These are phyloP conservation scores for Melanargia galathea DNA, from an alignment of 2,888 invertebrate species.

Conservation along the genomic window DNA sequence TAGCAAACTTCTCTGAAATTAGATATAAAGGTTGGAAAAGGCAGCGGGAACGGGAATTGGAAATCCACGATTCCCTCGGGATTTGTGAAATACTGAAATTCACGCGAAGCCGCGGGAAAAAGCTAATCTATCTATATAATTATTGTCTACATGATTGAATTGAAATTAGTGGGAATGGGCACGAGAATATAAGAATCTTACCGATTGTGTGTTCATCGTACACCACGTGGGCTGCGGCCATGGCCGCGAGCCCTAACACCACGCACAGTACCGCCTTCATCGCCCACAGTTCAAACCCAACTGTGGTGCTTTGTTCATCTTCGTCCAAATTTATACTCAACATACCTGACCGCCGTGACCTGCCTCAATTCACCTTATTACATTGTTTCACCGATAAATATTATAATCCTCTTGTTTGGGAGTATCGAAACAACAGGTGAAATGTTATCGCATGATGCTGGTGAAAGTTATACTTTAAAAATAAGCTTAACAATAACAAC, in stretches of 20 bases:
- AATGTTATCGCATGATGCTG: slow-evolving; percentile 28
- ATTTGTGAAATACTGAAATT: too few species aligned
- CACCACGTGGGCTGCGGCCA: slow-evolving; percentile 41
- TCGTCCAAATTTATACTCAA: slow-evolving; percentile 37
- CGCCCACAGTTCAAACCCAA: slow-evolving; percentile 18
- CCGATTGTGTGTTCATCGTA: slow-evolving; percentile 36
- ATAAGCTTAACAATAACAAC: slow-evolving; percentile 8
- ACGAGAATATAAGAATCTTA: too few species aligned
- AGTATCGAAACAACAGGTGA: slow-evolving; percentile 25
- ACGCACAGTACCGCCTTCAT: slow-evolving; percentile 42
- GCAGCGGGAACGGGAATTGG: too few species aligned
- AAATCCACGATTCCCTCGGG: too few species aligned
- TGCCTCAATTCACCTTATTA: slow-evolving; percentile 13
- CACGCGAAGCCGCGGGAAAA: too few species aligned
- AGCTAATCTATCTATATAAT: too few species aligned
- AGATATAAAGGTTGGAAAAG: too few species aligned
- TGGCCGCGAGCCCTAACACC: slow-evolving; percentile 41
- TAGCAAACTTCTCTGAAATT: too few species aligned
- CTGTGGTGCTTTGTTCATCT: neutral
- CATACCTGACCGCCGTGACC: slow-evolving; percentile 26
- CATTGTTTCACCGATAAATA: slow-evolving; percentile 26
- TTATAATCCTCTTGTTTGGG: slow-evolving; percentile 15
- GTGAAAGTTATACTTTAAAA: slow-evolving; percentile 28
- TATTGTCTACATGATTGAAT: too few species aligned
- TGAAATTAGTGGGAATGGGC: too few species aligned